These are phyloP conservation scores for Aurelia aurita DNA, from an alignment of 30 jellyfish, hydroid and myxozoan genomes.

Conservation along the genomic window DNA sequence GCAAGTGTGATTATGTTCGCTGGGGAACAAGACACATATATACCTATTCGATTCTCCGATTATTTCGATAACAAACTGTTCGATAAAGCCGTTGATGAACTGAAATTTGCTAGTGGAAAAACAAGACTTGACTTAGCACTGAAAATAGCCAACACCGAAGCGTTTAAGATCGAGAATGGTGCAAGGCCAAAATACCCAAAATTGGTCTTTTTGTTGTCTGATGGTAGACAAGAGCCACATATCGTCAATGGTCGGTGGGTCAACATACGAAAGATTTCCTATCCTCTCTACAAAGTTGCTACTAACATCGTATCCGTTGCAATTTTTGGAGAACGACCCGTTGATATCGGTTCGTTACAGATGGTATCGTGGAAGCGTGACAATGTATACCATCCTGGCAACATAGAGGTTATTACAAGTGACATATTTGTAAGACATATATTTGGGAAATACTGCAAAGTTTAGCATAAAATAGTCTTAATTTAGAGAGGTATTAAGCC, in stretches of 20 bases:
- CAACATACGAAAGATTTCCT: conserved; percentile 1
- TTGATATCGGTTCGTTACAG: conserved; percentile 46
- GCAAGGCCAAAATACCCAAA: conserved; percentile 41
- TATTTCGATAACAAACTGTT: conserved; percentile 14
- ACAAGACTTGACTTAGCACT: conserved; percentile 53
- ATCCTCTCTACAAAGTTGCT: conserved; percentile 19
- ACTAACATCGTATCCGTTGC: conserved; percentile 25
- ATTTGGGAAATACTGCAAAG: conserved; percentile 24
- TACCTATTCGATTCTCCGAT: conserved; percentile 29
- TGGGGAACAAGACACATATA: background rate
- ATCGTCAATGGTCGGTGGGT: conserved; percentile 17
- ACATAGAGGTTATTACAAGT: conserved; percentile 14
- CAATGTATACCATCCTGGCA: conserved; percentile 20
- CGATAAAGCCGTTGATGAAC: conserved; percentile 20
- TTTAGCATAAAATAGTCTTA: background rate
- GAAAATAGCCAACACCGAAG: conserved; percentile 13
- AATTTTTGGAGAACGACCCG: conserved; percentile 25
- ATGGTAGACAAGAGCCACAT: conserved; percentile 51
- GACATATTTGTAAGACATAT: conserved; percentile 25
- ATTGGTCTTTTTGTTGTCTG: conserved; percentile 41
- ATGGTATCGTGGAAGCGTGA: conserved; percentile 3
- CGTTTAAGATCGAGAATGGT: conserved; percentile 35
- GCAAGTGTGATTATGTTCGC: conserved; percentile 31
- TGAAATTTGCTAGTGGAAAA: conserved; percentile 18
- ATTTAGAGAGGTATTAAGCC: too few relatives aligned